Evolutionary conservation across 2,797 vertebrate species (phyloP), one percentile per base, ranked within the genome.

Genomic region (Kryptopterus vitreolus): DNA sequence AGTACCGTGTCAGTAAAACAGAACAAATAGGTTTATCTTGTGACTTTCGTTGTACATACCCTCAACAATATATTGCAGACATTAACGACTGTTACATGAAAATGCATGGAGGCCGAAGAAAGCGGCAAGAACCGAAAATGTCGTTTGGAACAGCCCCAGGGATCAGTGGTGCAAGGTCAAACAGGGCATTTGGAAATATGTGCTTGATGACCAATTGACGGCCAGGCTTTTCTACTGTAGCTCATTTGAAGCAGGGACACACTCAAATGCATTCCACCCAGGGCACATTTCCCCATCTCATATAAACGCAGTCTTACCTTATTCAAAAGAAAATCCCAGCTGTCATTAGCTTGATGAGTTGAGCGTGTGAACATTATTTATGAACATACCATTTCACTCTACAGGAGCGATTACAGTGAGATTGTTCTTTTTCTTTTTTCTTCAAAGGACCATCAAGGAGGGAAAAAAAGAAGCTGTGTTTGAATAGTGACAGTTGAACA

Each of bases 311-410:
- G 33, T 22, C 38, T 26, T 6, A 24, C 33, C 15, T 38, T 73
- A 38, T 55, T 73, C 38, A 24, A 38, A 57, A 73, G 70, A 24
- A 57, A 73, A 35, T 57, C 52, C 31, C 31, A 72, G 50, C 20
- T 35, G 20, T 72, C 11, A n/a, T n/a, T n/a, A n/a, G n/a, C n/a
- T n/a, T n/a, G n/a, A n/a, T n/a, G n/a, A n/a, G n/a, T n/a, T n/a
- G n/a, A n/a, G n/a, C n/a, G n/a, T n/a, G n/a, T n/a, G n/a, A n/a
- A n/a, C n/a, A n/a, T n/a, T n/a, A n/a, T n/a, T n/a, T n/a, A n/a
- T n/a, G n/a, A n/a, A n/a, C n/a, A n/a, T n/a, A n/a, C n/a, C n/a
- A n/a, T 55, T 55, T 55, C 70, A 72, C 16, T 52, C 22, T 53
- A n/a, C 10, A 3, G 31, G n/a, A 53, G 50, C 50, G 38, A 35